Evolutionary conservation across 2,888 invertebrate species (phyloP), one percentile per base, ranked within the genome.

Genomic region (Tipula lateralis): DNA sequence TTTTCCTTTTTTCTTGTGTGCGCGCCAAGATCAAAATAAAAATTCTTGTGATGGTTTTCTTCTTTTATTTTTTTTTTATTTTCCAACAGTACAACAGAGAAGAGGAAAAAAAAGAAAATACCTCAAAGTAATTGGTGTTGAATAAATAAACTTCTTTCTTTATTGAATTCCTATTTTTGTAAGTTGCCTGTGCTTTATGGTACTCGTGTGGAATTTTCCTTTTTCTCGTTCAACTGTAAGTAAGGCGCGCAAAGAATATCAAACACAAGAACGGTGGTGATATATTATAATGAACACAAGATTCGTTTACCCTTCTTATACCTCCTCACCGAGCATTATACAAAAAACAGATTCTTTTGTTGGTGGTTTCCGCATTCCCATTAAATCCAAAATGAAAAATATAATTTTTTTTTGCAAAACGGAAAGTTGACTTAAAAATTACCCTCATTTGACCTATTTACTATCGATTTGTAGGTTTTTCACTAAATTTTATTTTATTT

Each of bases 81-180:
- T 6, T 9, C 1, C 66, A 66, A 66, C 66, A 66, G 24, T 9
- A 9, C 66, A 66, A 66, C 66, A 66, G 24, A 24, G 66, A 12
- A 66, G 24, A 66, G 12, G 24, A 9, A 24, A 66, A 66, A 66
- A 66, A 66, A 24, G 24, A 9, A 24, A 66, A 66, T 66, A 66
- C 66, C 66, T 66, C 66, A 66, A 66, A 66, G 66, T 66, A 66
- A 66, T 66, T 66, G 66, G 66, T 66, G 66, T 66, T 66, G 66
- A 66, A 66, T 66, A 66, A 66, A 66, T 66, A 66, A 66, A 66
- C 24, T 66, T 24, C 12, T 24, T 50, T 24, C 50, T 50, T 66
- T 66, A 24, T 66, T 9, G 66, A 66, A 66, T 24, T 66, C 9
- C 24, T 66, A 24, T 66, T 66, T 66, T 66, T 50, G 19, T 66